Percentiles rank a stretch among this genome's conserved stretches.
Evolutionary conservation across 2,113 vertebrate species (phyloP).

Genomic region (Triplophysa rosa): DNA sequence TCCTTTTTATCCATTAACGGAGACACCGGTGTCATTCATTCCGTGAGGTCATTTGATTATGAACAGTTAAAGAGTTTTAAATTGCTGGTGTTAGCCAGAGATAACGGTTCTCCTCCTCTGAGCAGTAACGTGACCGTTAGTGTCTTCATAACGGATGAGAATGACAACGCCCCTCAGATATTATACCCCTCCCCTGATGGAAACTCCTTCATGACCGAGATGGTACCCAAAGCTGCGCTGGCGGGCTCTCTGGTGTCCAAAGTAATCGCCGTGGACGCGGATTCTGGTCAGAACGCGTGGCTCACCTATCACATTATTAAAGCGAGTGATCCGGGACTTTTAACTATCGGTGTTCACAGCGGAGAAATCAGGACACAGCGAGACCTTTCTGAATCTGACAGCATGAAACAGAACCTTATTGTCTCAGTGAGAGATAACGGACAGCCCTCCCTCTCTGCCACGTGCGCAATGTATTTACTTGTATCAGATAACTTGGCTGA

Average conservation of each 20-base stretch:
- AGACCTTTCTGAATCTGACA: conserved; percentile 54
- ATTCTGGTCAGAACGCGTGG: conserved; percentile 58
- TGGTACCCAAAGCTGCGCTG: conserved; percentile 44
- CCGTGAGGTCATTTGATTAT: conserved; percentile 57
- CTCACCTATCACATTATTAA: conserved; percentile 55
- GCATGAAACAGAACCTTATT: conserved; percentile 72
- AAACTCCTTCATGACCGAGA: conserved; percentile 50
- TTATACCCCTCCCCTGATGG: conserved; percentile 54
- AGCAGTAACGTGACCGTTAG: conserved; percentile 49
- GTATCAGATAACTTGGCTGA: conserved; percentile 76
- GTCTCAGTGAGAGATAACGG: conserved; percentile 65
- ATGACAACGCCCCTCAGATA: conserved; percentile 63
- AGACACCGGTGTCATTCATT: conserved; percentile 67
- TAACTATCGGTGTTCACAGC: conserved; percentile 51
- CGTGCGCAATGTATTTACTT: conserved; percentile 74
- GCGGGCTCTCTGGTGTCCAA: conserved; percentile 56
- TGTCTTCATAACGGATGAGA: conserved; percentile 61
- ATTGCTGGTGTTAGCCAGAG: conserved; percentile 51
- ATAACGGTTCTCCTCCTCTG: conserved; percentile 53
- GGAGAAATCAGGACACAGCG: conserved; percentile 53
- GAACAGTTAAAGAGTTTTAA: conserved; percentile 51
- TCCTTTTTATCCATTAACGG: conserved; percentile 71
- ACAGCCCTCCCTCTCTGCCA: conserved; percentile 73
- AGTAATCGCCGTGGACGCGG: conserved; percentile 54
- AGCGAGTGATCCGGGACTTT: conserved; percentile 53